Percentiles rank a stretch among this genome's conserved stretches.
Evolutionary conservation across 2,888 invertebrate genomes (phyloP).

Genomic region (Macaria liturata): DNA sequence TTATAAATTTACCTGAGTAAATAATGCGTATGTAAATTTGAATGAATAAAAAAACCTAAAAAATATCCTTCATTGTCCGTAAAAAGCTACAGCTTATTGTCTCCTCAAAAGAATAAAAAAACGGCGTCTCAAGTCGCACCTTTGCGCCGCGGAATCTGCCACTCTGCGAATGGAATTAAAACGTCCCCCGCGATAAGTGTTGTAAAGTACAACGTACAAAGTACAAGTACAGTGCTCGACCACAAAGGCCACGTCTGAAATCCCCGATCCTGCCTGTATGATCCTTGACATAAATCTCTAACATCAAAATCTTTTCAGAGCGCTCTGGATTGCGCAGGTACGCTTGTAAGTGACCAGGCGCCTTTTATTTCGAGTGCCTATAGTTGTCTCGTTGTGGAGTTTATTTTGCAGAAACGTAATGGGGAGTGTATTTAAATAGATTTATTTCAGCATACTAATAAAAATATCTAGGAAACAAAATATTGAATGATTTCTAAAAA

Average conservation of each 20-base stretch:
- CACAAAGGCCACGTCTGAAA: constrained; percentile 81
- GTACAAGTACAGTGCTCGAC: constrained; percentile 76
- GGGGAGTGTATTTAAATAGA: too few relatives aligned
- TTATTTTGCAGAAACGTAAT: too few relatives aligned
- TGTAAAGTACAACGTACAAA: constrained; percentile 74
- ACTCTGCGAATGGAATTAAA: constrained; percentile 78
- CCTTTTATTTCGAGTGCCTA: constrained; percentile 4
- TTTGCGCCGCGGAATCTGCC: constrained; percentile 42
- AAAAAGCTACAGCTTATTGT: too few relatives aligned
- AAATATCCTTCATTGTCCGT: too few relatives aligned
- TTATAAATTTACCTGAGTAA: too few relatives aligned
- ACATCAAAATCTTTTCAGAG: constrained; percentile 81
- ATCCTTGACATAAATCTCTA: constrained; percentile 83
- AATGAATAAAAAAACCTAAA: too few relatives aligned
- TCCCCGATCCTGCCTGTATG: constrained; percentile 78
- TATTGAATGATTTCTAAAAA: too few relatives aligned
- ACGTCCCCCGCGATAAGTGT: constrained; percentile 78
- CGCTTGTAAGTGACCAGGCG: constrained; percentile 33
- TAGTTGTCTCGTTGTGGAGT: constrained; percentile 4
- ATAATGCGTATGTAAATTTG: too few relatives aligned
- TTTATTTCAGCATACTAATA: too few relatives aligned
- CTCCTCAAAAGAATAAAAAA: not conserved
- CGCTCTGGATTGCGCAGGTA: constrained; percentile 65
- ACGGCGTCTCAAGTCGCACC: constrained; percentile 33
- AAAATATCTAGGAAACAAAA: too few relatives aligned